Percentiles rank a stretch among this genome's conserved stretches.
Conservation (phyloP, 2,797 vertebrate genomes). For the Nyctibius grandis region DNA sequence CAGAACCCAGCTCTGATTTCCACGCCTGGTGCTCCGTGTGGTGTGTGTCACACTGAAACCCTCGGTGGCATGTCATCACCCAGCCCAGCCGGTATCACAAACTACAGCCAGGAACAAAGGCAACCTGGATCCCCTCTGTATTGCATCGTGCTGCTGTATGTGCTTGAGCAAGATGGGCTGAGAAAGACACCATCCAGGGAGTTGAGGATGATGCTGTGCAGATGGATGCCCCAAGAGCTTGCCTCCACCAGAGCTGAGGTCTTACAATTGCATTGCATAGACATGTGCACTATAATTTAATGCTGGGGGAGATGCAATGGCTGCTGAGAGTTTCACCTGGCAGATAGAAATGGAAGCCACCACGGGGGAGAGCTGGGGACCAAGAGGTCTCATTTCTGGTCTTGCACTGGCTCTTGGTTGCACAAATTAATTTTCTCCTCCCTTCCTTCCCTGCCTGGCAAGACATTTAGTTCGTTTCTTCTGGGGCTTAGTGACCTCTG, state of each 20-base stretch:
- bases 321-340: background rate
- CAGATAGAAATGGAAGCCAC: background rate
- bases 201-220: background rate
- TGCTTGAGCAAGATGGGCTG: background rate
- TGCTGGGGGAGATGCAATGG: background rate
- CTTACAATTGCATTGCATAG: background rate
- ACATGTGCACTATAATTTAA: accelerated
- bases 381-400: background rate
- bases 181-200: background rate
- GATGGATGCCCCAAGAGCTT: background rate
- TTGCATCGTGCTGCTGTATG: accelerated
- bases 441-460: background rate
- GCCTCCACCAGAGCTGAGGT: background rate
- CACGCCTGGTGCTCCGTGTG: background rate
- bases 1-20: background rate
- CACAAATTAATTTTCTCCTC: background rate
- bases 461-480: background rate
- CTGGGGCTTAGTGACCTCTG: background rate
- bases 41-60: accelerated
- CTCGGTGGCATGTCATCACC: accelerated
- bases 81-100: background rate
- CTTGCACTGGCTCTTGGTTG: background rate
- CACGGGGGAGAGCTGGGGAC: background rate
- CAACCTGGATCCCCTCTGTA: too few relatives aligned
- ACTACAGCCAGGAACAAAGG: accelerated